Evolutionary conservation across 2,888 invertebrate genomes (phyloP), one percentile per base, ranked within the genome.

Genomic region (Conchocele bisecta): DNA sequence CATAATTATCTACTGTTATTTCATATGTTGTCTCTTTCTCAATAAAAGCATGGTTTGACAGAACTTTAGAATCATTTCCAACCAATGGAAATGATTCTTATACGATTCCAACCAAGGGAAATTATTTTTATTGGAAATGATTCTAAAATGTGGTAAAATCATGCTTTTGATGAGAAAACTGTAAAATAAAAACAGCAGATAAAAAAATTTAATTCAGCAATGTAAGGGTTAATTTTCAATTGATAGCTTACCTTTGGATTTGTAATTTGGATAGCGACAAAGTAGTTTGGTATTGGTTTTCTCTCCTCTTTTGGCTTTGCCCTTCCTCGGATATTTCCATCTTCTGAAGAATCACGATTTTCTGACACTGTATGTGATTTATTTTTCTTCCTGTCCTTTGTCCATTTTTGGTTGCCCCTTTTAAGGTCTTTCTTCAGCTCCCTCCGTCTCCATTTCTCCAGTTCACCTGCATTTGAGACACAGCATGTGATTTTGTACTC

Each of bases 181-280:
- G n/a, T n/a, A n/a, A n/a, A n/a, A n/a, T n/a, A n/a, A n/a, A n/a
- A n/a, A n/a, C n/a, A n/a, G n/a, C n/a, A n/a, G n/a, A n/a, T n/a
- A n/a, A n/a, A n/a, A n/a, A n/a, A n/a, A n/a, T n/a, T n/a, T n/a
- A n/a, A n/a, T n/a, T n/a, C n/a, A n/a, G n/a, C n/a, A n/a, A n/a
- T n/a, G n/a, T n/a, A n/a, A n/a, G n/a, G n/a, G n/a, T n/a, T n/a
- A n/a, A n/a, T n/a, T 50, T 35, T 33, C 33, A 31, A 24, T 7
- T 35, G 15, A 35, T 35, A 17, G 26, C 4, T 20, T 64, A 78
- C 78, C 71, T 60, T 39, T 42, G 56, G 57, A 33, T 78, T 56
- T 22, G 48, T 65, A 4, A 78, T 72, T 46, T 74, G 71, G 15
- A 78, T 63, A 22, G 78, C 68, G 37, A 78, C 58, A 57, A 78